Percentiles rank a stretch among this genome's conserved stretches.
Evolutionary conservation across 2,888 invertebrate species (phyloP).

Genomic region (Nomada fucata): DNA sequence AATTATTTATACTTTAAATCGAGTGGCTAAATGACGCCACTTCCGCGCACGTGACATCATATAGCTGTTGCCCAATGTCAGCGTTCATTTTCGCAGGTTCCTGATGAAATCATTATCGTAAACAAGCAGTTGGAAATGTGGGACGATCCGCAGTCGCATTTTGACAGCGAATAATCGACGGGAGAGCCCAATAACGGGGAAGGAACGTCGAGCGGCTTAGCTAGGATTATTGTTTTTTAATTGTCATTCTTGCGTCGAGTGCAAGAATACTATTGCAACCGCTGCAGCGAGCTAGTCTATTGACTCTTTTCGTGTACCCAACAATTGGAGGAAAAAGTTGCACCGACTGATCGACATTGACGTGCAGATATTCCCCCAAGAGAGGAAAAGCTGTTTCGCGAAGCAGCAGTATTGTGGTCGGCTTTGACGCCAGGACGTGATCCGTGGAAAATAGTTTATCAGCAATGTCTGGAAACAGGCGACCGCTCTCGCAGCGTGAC

Average conservation of each 20-base stretch:
- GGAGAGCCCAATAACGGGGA: background rate
- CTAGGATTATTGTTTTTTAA: conserved; percentile 1
- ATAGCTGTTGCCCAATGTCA: conserved; percentile 66
- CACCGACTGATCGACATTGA: background rate
- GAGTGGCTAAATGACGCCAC: conserved; percentile 69
- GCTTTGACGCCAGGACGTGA: background rate
- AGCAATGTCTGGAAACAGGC: conserved; percentile 22
- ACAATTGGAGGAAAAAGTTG: background rate
- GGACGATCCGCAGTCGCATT: background rate
- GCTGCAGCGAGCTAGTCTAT: background rate
- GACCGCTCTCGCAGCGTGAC: conserved; percentile 33
- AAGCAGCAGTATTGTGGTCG: conserved; percentile 1
- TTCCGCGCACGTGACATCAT: conserved; percentile 72
- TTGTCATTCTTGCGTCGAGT: background rate
- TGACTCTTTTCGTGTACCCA: background rate
- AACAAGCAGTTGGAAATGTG: background rate
- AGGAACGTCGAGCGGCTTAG: background rate
- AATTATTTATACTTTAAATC: conserved; percentile 66
- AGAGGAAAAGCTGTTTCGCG: background rate
- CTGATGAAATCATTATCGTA: conserved; percentile 1
- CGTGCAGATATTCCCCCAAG: background rate
- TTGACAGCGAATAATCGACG: background rate
- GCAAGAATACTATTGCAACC: background rate
- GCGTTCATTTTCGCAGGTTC: conserved; percentile 11
- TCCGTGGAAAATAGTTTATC: conserved; percentile 37